Evolutionary conservation across 2,113 vertebrate genomes (phyloP), one percentile per base, ranked within the genome.

Genomic region (Otus sunia): DNA sequence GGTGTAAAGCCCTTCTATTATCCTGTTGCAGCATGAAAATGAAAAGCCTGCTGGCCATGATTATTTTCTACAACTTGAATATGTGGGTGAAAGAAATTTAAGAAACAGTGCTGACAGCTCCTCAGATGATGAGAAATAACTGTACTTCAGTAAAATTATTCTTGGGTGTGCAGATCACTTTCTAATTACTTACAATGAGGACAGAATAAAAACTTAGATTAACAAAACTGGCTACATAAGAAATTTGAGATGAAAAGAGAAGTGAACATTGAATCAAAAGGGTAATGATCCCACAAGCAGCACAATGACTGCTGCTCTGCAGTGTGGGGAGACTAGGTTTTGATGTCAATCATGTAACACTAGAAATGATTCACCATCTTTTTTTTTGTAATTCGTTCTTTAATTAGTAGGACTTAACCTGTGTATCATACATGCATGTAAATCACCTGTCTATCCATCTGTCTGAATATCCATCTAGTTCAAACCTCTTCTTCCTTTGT

Each of bases 181-280:
- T 86, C 67, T 94, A 96, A 95, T 96, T 97, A 86, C 91, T 92
- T 86, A 58, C 71, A 96, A 82, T 47, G 64, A 90, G 34, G 82
- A 53, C 83, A 94, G 88, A 96, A 96, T 53, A 17, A 64, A 78
- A 90, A 62, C 32, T 15, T 78, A 62, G 66, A 88, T 91, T 85
- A 96, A 86, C 80, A 96, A 88, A 97, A 73, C 26, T 39, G 34
- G 43, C 63, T 96, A 81, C 13, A 5, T 85, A 41, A 95, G 80
- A 96, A 95, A 96, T 88, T 30, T 56, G 55, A 81, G 86, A 41
- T 64, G 27, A 95, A 95, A 87, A 82, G 60, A 78, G 43, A 94
- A 94, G n/a, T 52, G 66, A 95, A 81, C 39, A 34, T 34, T 63
- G 52, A 96, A 71, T 94, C 90, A 89, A 32, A 85, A 96, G 92